Conservation (phyloP, 2,797 vertebrate species). For the Acridotheres tristis region DNA sequence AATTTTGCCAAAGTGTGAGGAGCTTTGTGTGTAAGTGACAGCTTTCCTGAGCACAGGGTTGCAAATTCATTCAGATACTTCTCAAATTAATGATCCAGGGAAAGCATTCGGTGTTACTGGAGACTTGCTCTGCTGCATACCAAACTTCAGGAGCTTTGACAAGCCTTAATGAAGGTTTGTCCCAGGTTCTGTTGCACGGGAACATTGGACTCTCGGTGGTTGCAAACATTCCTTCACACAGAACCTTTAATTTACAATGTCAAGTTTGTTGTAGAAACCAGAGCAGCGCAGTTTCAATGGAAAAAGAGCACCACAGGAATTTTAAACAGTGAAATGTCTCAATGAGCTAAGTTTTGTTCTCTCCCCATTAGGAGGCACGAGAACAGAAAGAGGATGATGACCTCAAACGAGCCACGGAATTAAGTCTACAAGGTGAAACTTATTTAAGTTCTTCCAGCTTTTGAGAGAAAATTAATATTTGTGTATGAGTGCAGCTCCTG, state of each 20-base stretch:
- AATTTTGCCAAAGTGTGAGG: not conserved
- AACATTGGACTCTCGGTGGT: conserved; percentile 30
- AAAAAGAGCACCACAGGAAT: conserved; percentile 54
- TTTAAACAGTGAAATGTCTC: conserved; percentile 62
- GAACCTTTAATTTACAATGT: conserved; percentile 67
- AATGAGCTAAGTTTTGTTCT: conserved; percentile 66
- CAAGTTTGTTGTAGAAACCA: conserved; percentile 69
- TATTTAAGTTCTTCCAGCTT: conserved; percentile 22
- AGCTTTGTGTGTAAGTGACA: conserved; percentile 40
- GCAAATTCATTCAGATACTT: conserved; percentile 57
- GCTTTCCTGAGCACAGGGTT: conserved; percentile 21
- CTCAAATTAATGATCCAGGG: conserved; percentile 46
- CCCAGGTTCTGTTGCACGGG: conserved; percentile 49
- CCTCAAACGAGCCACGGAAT: conserved; percentile 96
- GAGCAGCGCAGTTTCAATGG: conserved; percentile 41
- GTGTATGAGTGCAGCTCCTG: not conserved
- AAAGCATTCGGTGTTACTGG: not conserved
- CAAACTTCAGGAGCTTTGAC: conserved; percentile 59
- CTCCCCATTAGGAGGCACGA: conserved; percentile 88
- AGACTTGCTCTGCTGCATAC: conserved; percentile 47
- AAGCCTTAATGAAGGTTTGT: conserved; percentile 59
- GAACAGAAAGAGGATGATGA: conserved; percentile 98
- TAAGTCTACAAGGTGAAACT: conserved; percentile 94
- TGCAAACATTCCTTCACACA: conserved; percentile 55
- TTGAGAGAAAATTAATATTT: not conserved